These are phyloP conservation scores for Strix aluco DNA, from an alignment of 2,113 vertebrate species.

Conservation along the genomic window DNA sequence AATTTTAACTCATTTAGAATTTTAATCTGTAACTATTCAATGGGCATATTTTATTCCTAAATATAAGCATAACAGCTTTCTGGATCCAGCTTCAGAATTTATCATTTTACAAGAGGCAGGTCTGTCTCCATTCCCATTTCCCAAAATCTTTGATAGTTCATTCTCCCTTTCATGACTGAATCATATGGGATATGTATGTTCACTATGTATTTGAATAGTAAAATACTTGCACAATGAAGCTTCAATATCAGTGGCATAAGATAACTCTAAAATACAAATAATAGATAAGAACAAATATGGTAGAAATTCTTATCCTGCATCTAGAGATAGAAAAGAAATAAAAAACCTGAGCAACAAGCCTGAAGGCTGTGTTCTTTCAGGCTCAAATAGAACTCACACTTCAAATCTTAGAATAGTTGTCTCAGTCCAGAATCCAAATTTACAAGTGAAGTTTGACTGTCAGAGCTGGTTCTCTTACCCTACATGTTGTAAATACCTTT, in stretches of 20 bases:
- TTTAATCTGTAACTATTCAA: not conserved
- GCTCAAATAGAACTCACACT: constrained; percentile 8
- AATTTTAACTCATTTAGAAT: not conserved
- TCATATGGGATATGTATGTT: not conserved
- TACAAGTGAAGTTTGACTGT: constrained; percentile 27
- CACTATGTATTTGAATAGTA: not conserved
- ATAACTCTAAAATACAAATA: not conserved
- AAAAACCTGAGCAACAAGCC: not conserved
- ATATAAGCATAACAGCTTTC: not conserved
- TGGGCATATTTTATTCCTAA: not conserved
- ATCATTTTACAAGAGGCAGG: not conserved
- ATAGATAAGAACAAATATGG: not conserved
- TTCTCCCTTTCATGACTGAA: not conserved
- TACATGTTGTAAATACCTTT: constrained; percentile 62
- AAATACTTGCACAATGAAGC: not conserved
- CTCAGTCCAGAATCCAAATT: constrained; percentile 28
- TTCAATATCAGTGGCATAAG: not conserved
- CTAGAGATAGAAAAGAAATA: not conserved
- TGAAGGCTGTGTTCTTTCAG: not conserved
- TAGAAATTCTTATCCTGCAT: not conserved
- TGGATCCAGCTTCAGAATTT: not conserved
- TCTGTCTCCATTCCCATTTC: not conserved
- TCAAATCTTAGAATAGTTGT: constrained; percentile 36
- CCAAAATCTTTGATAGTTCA: not conserved
- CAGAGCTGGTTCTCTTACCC: constrained; percentile 9